A percentile compares a stretch with the other conserved stretches of the same genome.
Evolutionary conservation across 1,140 invertebrate genomes (phyloP).

Genomic region (Rhopalosiphum maidis): DNA sequence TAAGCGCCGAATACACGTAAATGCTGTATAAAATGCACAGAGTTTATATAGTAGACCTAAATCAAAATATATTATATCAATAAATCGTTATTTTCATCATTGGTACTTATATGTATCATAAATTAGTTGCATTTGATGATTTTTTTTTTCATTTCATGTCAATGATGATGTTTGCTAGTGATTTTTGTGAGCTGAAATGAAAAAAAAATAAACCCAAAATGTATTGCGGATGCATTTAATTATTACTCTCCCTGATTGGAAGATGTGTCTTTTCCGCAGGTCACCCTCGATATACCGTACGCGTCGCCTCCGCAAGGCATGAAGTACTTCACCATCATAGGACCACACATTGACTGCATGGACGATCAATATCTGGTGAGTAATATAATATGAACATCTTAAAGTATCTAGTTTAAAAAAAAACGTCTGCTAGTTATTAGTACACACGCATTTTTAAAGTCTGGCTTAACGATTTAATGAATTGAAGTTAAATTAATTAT

Average conservation of each 20-base stretch:
- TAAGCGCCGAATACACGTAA: constrained; percentile 59
- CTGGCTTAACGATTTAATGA: background rate
- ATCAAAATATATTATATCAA: background rate
- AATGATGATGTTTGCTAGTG: background rate
- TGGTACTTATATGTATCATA: background rate
- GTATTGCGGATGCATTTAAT: background rate
- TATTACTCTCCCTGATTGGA: background rate
- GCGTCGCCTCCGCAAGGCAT: constrained; percentile 84
- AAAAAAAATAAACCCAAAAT: background rate
- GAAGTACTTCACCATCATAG: constrained; percentile 86
- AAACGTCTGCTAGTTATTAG: too few species aligned
- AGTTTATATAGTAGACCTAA: background rate
- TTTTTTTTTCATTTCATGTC: background rate
- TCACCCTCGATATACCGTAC: constrained; percentile 82
- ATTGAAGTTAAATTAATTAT: background rate
- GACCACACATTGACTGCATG: constrained; percentile 86
- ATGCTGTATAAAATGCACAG: background rate
- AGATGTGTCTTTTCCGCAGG: constrained; percentile 61
- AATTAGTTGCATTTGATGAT: background rate
- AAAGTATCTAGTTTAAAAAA: background rate
- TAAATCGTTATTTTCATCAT: background rate
- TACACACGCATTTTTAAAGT: background rate
- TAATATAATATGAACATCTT: constrained; percentile 35
- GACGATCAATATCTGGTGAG: constrained; percentile 83
- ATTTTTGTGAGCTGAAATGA: background rate